Conservation (phyloP, 2,113 vertebrate species). For the Halcyon malimbica region DNA sequence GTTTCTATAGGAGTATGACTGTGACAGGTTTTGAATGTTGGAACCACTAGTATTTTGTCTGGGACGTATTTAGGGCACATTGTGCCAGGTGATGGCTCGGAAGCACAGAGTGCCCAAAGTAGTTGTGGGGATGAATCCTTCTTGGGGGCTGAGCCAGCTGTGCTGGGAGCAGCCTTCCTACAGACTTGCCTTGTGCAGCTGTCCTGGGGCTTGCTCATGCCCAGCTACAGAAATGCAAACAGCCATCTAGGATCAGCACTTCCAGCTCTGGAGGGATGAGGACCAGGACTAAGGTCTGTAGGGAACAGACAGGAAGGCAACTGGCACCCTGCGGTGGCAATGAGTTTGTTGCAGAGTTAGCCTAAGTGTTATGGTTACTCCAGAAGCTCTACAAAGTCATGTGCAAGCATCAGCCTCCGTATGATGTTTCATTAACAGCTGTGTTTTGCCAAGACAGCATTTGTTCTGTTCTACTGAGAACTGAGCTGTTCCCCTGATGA, state of each 20-base stretch:
- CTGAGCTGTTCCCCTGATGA: not conserved
- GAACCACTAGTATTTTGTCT: not conserved
- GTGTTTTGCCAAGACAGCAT: not conserved
- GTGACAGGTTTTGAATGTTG: not conserved
- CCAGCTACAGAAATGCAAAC: not conserved
- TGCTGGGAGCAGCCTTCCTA: not conserved
- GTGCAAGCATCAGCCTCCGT: not conserved
- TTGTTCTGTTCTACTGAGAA: not conserved
- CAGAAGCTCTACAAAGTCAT: not conserved
- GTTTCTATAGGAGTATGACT: not conserved
- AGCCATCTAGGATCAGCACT: not conserved
- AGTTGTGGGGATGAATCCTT: not conserved
- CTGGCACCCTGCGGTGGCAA: not conserved
- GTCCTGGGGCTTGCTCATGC: not conserved
- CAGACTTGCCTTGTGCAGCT: not conserved
- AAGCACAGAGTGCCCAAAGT: not conserved
- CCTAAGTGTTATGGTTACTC: not conserved
- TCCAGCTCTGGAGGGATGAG: not conserved
- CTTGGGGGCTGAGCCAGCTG: not conserved
- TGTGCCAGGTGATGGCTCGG: rapidly evolving
- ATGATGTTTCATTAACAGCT: not conserved
- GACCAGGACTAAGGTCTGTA: not conserved
- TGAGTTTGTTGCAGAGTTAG: not conserved
- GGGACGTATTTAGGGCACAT: not conserved
- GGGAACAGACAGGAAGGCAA: not conserved